Evolutionary conservation across 1,140 invertebrate species (phyloP).

Genomic region (Euborellia annulipes): DNA sequence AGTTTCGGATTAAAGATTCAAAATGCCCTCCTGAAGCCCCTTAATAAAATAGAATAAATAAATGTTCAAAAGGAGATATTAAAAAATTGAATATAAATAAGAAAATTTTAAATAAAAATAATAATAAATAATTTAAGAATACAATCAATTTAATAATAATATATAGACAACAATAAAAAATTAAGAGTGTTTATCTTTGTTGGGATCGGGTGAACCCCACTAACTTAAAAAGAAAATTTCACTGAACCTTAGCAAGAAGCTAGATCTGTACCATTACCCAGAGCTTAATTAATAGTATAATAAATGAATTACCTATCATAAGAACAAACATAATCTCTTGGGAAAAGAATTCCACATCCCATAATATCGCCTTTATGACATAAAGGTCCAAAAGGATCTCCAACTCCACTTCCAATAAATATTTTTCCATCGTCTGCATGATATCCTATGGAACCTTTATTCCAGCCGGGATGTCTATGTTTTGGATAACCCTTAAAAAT

Average conservation of each 20-base stretch:
- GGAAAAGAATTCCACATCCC: conserved; percentile 42
- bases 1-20: too few species aligned
- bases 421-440: conserved; percentile 46
- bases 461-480: conserved; percentile 40
- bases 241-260: neutral
- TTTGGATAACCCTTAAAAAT: conserved; percentile 35
- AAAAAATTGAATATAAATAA: too few species aligned
- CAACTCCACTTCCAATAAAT: conserved; percentile 38
- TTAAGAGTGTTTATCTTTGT: too few species aligned
- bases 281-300: too few species aligned
- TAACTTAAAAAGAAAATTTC: neutral
- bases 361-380: conserved; percentile 39
- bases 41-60: too few species aligned
- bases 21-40: too few species aligned
- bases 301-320: conserved; percentile 8
- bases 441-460: conserved; percentile 40
- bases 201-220: neutral
- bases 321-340: conserved; percentile 30
- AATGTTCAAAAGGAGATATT: too few species aligned
- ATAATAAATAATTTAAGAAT: too few species aligned
- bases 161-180: too few species aligned
- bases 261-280: neutral
- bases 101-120: too few species aligned
- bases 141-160: too few species aligned
- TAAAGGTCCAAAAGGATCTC: conserved; percentile 37